Evolutionary conservation across 2,888 invertebrate genomes (phyloP).

Genomic region (Agrochola lota): DNA sequence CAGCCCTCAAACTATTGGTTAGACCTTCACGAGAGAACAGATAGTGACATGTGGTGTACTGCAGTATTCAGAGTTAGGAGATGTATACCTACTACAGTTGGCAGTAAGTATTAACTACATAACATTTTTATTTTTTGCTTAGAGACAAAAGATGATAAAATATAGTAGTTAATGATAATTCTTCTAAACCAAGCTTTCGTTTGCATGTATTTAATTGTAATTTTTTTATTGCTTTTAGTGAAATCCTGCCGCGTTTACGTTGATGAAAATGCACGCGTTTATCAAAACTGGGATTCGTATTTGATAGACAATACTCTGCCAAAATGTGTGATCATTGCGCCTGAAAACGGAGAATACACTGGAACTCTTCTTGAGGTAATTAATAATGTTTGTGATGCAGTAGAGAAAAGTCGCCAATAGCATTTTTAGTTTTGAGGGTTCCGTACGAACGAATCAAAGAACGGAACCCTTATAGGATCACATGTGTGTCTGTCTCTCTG

Average conservation of each 20-base stretch:
- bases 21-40: constrained; percentile 81
- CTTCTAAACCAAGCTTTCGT: background rate
- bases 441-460: too few species aligned
- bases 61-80: constrained; percentile 86
- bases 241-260: constrained; percentile 83
- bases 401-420: background rate
- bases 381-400: too few species aligned
- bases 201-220: background rate
- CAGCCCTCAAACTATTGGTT: constrained; percentile 82
- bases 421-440: background rate
- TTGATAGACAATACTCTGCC: constrained; percentile 88
- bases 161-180: background rate
- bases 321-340: constrained; percentile 89
- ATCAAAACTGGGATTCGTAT: constrained; percentile 89
- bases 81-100: constrained; percentile 85
- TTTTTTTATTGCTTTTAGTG: constrained; percentile 68
- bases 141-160: background rate
- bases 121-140: background rate
- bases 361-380: constrained; percentile 81
- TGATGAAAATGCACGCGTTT: constrained; percentile 89
- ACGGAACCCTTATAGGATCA: too few species aligned
- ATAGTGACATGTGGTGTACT: constrained; percentile 84
- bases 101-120: constrained; percentile 73
- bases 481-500: too few species aligned
- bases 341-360: constrained; percentile 88